Percentiles rank a stretch among this genome's conserved stretches.
Conservation (phyloP, 1,140 invertebrate genomes). For the Tetragnatha versicolor region DNA sequence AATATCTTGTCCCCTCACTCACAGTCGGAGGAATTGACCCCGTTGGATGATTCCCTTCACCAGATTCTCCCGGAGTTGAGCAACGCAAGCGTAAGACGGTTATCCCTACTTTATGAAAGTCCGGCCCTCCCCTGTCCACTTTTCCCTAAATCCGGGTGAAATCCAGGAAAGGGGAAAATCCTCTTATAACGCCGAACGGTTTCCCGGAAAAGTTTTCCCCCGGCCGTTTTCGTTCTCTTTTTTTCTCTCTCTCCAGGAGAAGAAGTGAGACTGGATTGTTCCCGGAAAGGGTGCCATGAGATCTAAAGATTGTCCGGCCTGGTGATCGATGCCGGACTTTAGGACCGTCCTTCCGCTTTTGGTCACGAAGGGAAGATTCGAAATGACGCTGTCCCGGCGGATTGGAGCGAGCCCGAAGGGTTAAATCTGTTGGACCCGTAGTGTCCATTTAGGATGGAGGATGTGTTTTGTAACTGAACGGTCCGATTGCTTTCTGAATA, state of each 20-base stretch:
- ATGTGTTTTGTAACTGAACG: too few species aligned
- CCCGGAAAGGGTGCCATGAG: neutral
- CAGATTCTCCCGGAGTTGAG: neutral
- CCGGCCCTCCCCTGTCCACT: neutral
- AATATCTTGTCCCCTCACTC: neutral
- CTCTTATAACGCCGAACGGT: slow-evolving; percentile 25
- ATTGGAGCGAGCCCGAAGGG: slow-evolving; percentile 10
- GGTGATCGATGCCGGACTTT: neutral
- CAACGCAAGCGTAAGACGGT: slow-evolving; percentile 13
- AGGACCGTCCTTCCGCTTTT: neutral
- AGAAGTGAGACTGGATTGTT: slow-evolving; percentile 16
- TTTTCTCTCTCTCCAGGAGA: too few species aligned
- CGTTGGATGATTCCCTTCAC: neutral
- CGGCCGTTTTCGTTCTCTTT: slow-evolving; percentile 4
- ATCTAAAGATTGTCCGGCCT: neutral
- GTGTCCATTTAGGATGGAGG: neutral
- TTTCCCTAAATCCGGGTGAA: neutral
- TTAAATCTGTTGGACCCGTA: neutral
- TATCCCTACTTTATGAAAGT: slow-evolving; percentile 23
- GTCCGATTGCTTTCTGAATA: too few species aligned
- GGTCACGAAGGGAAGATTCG: slow-evolving; percentile 15
- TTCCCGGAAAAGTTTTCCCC: slow-evolving; percentile 14
- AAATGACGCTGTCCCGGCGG: slow-evolving; percentile 30
- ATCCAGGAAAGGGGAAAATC: slow-evolving; percentile 27
- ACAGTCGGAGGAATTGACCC: neutral